A percentile compares a stretch with the other conserved stretches of the same genome.
Evolutionary conservation across 2,888 invertebrate species (phyloP).

Genomic region (Pandemis corylana): DNA sequence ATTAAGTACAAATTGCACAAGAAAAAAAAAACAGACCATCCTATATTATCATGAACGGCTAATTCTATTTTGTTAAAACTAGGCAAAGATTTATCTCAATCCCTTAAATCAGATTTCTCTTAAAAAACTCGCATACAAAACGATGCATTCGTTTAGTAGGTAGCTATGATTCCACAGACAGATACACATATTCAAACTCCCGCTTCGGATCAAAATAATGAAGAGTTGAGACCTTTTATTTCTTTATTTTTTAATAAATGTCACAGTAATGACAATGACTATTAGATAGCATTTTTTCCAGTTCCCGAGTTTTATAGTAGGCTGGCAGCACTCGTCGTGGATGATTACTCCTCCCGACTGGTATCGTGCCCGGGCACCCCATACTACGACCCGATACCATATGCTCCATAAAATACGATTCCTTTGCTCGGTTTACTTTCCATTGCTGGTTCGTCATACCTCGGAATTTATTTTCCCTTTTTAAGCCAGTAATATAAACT

Average conservation of each 20-base stretch:
- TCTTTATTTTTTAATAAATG: neutral
- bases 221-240: too few species aligned
- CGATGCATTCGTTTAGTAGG: too few species aligned
- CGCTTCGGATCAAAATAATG: too few species aligned
- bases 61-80: too few species aligned
- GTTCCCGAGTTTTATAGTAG: constrained; percentile 28
- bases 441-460: constrained; percentile 50
- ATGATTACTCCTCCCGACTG: constrained; percentile 77
- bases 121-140: too few species aligned
- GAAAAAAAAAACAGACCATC: too few species aligned
- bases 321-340: constrained; percentile 62
- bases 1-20: too few species aligned
- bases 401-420: constrained; percentile 47
- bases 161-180: too few species aligned
- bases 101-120: too few species aligned
- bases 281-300: neutral
- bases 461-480: neutral
- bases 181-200: too few species aligned
- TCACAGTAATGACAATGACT: neutral
- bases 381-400: constrained; percentile 66
- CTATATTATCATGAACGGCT: too few species aligned
- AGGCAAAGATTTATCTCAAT: too few species aligned
- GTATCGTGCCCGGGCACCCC: constrained; percentile 75
- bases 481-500: constrained; percentile 21
- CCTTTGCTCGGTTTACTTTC: constrained; percentile 46